Evolutionary conservation across 2,888 invertebrate species (phyloP).

Genomic region (Pollenia angustigena): DNA sequence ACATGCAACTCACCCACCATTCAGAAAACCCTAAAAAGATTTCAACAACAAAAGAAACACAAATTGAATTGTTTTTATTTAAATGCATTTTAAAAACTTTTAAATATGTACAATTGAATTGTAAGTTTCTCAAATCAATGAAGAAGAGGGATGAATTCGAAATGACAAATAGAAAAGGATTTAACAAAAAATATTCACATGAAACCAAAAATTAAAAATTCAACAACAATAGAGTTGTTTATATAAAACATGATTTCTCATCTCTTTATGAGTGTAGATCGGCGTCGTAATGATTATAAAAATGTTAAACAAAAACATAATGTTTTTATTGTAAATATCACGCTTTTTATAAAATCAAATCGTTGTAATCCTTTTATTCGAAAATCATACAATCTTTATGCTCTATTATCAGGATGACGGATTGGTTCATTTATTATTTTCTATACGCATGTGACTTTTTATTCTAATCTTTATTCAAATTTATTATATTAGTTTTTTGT

Average conservation of each 20-base stretch:
- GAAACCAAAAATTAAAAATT: slow-evolving; percentile 14
- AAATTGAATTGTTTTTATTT: slow-evolving; percentile 60
- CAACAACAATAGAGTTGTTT: slow-evolving; percentile 35
- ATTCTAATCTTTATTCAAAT: slow-evolving; percentile 18
- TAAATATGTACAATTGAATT: slow-evolving; percentile 51
- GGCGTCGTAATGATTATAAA: slow-evolving; percentile 46
- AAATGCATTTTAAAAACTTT: slow-evolving; percentile 61
- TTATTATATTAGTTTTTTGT: neutral
- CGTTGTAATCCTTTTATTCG: slow-evolving; percentile 61
- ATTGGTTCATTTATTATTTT: slow-evolving; percentile 6
- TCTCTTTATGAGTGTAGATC: slow-evolving; percentile 29
- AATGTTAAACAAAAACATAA: slow-evolving; percentile 16
- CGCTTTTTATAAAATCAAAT: slow-evolving; percentile 66
- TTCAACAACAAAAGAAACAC: slow-evolving; percentile 54
- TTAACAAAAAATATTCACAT: slow-evolving; percentile 34
- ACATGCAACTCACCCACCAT: slow-evolving; percentile 67
- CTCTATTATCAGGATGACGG: neutral
- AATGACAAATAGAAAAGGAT: slow-evolving; percentile 30
- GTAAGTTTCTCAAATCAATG: slow-evolving; percentile 52
- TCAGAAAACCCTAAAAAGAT: slow-evolving; percentile 44
- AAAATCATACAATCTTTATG: slow-evolving; percentile 17
- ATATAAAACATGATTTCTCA: slow-evolving; percentile 36
- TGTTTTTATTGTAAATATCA: slow-evolving; percentile 52
- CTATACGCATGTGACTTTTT: slow-evolving; percentile 36
- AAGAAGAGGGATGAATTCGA: slow-evolving; percentile 38